These are phyloP conservation scores for Chromobotia macracanthus DNA, from an alignment of 2,797 vertebrate species.

Conservation along the genomic window DNA sequence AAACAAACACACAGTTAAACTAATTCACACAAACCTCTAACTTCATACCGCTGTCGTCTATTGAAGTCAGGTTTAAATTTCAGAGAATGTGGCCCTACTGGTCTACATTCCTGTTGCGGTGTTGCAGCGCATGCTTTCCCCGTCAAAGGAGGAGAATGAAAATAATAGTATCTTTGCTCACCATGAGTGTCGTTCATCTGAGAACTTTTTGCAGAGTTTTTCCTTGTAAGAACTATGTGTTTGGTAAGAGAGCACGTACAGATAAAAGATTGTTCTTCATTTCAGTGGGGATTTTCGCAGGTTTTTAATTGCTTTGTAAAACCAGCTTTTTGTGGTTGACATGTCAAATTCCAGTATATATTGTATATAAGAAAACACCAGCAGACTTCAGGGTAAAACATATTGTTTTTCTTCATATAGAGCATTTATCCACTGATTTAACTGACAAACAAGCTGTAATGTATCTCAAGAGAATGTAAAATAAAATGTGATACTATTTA, in stretches of 20 bases:
- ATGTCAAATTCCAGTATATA: too few species aligned
- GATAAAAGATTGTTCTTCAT: background rate
- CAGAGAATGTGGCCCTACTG: background rate
- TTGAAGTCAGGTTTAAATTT: background rate
- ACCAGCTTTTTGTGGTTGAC: background rate
- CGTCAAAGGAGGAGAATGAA: too few species aligned
- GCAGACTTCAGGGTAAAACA: too few species aligned
- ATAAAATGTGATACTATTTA: too few species aligned
- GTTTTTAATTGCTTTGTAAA: background rate
- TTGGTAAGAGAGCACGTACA: background rate
- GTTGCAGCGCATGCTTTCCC: background rate
- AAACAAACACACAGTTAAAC: too few species aligned
- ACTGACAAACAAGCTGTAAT: too few species aligned
- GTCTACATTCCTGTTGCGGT: background rate
- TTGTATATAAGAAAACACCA: too few species aligned
- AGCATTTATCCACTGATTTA: too few species aligned
- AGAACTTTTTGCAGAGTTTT: background rate
- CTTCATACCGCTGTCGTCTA: background rate
- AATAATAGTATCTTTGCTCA: background rate
- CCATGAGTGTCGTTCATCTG: background rate
- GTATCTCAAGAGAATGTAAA: too few species aligned
- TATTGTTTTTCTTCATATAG: too few species aligned
- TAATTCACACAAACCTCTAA: too few species aligned
- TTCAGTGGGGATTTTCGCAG: background rate
- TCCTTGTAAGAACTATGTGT: conserved; percentile 20